Percentiles rank a stretch among this genome's conserved stretches.
Evolutionary conservation across 2,888 invertebrate genomes (phyloP).

Genomic region (Busseola fusca): DNA sequence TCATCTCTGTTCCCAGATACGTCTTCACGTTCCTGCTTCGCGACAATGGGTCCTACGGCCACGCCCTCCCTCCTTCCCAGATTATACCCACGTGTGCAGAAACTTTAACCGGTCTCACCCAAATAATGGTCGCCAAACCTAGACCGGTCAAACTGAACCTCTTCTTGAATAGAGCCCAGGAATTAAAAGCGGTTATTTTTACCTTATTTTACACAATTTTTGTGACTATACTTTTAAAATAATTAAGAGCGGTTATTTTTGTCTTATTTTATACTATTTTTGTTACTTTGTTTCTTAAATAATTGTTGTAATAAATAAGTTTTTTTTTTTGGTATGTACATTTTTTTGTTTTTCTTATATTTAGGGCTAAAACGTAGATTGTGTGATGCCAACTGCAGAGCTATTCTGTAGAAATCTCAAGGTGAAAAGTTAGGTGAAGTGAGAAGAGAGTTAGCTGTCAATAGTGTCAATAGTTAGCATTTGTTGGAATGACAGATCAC

Average conservation of each 20-base stretch:
- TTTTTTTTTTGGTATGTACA: background rate
- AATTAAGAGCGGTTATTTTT: conserved; percentile 1
- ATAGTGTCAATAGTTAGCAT: no score
- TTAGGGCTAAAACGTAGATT: background rate
- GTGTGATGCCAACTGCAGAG: no score
- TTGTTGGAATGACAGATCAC: no score
- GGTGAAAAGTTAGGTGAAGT: no score
- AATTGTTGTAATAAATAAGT: background rate
- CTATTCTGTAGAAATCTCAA: no score
- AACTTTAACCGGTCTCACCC: conserved; percentile 86
- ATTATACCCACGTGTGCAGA: conserved; percentile 90
- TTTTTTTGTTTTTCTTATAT: no score
- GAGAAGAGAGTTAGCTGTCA: no score
- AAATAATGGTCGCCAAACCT: conserved; percentile 79
- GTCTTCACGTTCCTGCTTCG: conserved; percentile 84
- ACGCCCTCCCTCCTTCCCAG: conserved; percentile 90
- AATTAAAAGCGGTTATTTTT: background rate
- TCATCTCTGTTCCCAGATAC: conserved; percentile 69
- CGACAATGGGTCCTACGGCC: conserved; percentile 91
- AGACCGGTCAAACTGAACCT: conserved; percentile 62
- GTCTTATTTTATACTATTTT: conserved; percentile 30
- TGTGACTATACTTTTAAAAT: conserved; percentile 34
- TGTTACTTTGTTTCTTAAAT: conserved; percentile 34
- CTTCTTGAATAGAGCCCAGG: conserved; percentile 40
- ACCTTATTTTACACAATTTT: conserved; percentile 27